A percentile compares a stretch with the other conserved stretches of the same genome.
Conservation (phyloP, 2,888 invertebrate species). For the Nomada flava region DNA sequence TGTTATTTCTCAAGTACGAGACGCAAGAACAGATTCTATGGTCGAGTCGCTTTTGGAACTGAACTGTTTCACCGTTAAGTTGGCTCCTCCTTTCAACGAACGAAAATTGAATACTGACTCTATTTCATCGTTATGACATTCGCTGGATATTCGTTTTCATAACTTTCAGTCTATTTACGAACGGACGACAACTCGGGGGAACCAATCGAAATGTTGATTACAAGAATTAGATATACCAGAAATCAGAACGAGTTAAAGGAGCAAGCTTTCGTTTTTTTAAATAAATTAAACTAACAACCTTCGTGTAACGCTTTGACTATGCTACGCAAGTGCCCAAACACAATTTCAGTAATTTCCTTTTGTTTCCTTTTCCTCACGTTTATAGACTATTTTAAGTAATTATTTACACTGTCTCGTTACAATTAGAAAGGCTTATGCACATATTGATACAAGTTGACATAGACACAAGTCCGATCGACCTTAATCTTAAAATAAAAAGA, state of each 20-base stretch:
- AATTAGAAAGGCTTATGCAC: constrained; percentile 41
- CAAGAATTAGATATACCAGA: background rate
- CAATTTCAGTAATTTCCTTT: constrained; percentile 49
- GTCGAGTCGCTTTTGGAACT: no score
- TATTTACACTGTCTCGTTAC: constrained; percentile 62
- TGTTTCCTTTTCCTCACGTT: constrained; percentile 19
- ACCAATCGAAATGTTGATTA: no score
- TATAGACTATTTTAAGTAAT: constrained; percentile 55
- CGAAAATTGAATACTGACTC: constrained; percentile 25
- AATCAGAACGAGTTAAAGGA: constrained; percentile 25
- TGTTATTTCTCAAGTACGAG: no score
- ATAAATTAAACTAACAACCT: constrained; percentile 53
- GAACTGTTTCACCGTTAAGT: no score
- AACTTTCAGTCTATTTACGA: no score
- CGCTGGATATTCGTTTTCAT: no score
- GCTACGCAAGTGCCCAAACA: constrained; percentile 69
- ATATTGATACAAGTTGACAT: constrained; percentile 53
- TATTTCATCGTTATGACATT: background rate
- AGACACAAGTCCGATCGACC: constrained; percentile 40
- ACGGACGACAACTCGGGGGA: no score
- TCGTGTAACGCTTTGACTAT: constrained; percentile 51
- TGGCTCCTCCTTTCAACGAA: no score
- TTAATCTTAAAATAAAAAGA: constrained; percentile 16
- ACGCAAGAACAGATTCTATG: no score
- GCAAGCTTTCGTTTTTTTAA: constrained; percentile 11